Conservation (phyloP, 2,113 vertebrate genomes). For the Macaca nemestrina region DNA sequence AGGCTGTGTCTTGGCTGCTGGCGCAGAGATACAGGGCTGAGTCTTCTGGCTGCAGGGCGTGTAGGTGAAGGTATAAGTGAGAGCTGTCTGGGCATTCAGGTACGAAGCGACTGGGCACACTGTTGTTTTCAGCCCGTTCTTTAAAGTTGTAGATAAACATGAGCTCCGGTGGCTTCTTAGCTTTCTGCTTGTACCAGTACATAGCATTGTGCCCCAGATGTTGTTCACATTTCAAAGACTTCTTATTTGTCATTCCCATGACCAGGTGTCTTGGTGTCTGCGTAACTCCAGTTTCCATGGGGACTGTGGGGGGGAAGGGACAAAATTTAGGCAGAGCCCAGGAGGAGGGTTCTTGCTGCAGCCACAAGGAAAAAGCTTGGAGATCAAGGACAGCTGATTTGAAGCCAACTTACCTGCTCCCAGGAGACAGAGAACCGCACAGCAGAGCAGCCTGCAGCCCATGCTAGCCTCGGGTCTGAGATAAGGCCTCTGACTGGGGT, state of each 20-base stretch:
- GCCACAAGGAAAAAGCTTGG: fast-evolving
- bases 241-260: neutral
- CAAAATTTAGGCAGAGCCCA: neutral
- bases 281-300: neutral
- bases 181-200: neutral
- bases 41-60: neutral
- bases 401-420: constrained; percentile 9
- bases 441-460: neutral
- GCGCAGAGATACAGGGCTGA: neutral
- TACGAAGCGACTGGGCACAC: fast-evolving
- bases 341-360: neutral
- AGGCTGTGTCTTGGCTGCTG: constrained; percentile 30
- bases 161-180: neutral
- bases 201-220: neutral
- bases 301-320: neutral
- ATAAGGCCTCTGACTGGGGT: fast-evolving
- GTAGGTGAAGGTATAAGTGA: neutral
- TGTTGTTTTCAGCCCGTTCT: fast-evolving
- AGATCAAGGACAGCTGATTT: fast-evolving
- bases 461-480: neutral
- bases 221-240: neutral
- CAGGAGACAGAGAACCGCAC: neutral
- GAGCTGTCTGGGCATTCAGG: fast-evolving
- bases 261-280: constrained; percentile 14
- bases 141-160: neutral